A percentile compares a stretch with the other conserved stretches of the same genome.
Evolutionary conservation across 2,113 vertebrate species (phyloP).

Genomic region (Leptodactylus fuscus): DNA sequence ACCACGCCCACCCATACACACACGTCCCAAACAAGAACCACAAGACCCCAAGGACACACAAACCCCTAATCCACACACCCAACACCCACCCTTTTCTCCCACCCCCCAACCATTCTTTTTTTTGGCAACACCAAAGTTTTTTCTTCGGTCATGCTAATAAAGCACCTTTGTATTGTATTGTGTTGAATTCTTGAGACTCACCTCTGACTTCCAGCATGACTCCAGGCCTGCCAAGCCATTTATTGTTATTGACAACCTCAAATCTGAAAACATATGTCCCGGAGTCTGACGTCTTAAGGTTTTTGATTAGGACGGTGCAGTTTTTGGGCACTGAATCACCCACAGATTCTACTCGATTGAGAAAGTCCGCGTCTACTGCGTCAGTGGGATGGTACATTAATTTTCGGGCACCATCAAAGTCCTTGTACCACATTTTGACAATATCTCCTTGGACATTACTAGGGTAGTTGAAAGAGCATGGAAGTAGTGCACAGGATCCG

Average conservation of each 20-base stretch:
- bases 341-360: slow-evolving; percentile 61
- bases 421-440: slow-evolving; percentile 75
- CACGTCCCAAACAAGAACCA: too few species aligned
- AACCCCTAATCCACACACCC: too few species aligned
- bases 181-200: slow-evolving; percentile 53
- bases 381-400: slow-evolving; percentile 61
- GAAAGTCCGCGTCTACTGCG: neutral
- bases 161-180: too few species aligned
- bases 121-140: too few species aligned
- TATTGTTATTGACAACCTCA: slow-evolving; percentile 65
- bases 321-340: neutral
- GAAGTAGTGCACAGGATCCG: slow-evolving; percentile 71
- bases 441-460: accelerated
- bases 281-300: slow-evolving; percentile 46
- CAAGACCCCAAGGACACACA: too few species aligned
- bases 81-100: too few species aligned
- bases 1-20: too few species aligned
- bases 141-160: too few species aligned
- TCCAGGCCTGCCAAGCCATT: slow-evolving; percentile 63
- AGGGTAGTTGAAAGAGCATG: slow-evolving; percentile 74
- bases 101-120: too few species aligned
- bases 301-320: slow-evolving; percentile 68
- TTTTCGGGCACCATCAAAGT: accelerated
- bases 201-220: slow-evolving; percentile 63
- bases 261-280: slow-evolving; percentile 75